Percentiles rank a stretch among this genome's conserved stretches.
phyloP scores from a whole-genome alignment of 1,140 invertebrate species.

The Diorhabda carinulata region DNA sequence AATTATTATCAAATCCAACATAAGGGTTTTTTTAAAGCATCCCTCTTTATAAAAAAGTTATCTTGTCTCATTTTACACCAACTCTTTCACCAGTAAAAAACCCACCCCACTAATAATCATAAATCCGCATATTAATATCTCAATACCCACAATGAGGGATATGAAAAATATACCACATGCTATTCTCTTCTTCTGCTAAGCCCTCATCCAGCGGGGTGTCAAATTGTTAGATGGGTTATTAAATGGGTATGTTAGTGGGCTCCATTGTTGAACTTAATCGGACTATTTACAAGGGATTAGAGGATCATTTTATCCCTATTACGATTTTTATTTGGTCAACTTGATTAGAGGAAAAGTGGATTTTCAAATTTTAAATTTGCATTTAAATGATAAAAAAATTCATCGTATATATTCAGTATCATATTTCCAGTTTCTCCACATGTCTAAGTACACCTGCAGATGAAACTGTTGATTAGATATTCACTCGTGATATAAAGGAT shows the following conservation, averaged over 20 bases:
- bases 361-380: neutral
- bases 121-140: conserved; percentile 15
- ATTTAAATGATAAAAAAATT: neutral
- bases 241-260: conserved; percentile 6
- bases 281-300: conserved; percentile 13
- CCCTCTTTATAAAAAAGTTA: neutral
- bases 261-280: conserved; percentile 11
- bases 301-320: conserved; percentile 5
- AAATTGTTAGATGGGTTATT: conserved; percentile 16
- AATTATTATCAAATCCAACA: too few relatives aligned
- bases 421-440: too few relatives aligned
- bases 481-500: too few relatives aligned
- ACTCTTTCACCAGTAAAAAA: neutral
- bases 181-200: conserved; percentile 4
- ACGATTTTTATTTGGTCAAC: neutral
- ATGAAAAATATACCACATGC: conserved; percentile 16
- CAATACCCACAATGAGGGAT: conserved; percentile 3
- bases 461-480: too few relatives aligned
- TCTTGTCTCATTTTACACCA: conserved; percentile 2
- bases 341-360: neutral
- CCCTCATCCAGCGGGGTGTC: conserved; percentile 10
- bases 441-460: too few relatives aligned
- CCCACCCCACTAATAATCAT: neutral
- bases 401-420: too few relatives aligned
- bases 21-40: too few relatives aligned